Evolutionary conservation across 2,888 invertebrate species (phyloP), one percentile per base, ranked within the genome.

Genomic region (Acleris laterana): DNA sequence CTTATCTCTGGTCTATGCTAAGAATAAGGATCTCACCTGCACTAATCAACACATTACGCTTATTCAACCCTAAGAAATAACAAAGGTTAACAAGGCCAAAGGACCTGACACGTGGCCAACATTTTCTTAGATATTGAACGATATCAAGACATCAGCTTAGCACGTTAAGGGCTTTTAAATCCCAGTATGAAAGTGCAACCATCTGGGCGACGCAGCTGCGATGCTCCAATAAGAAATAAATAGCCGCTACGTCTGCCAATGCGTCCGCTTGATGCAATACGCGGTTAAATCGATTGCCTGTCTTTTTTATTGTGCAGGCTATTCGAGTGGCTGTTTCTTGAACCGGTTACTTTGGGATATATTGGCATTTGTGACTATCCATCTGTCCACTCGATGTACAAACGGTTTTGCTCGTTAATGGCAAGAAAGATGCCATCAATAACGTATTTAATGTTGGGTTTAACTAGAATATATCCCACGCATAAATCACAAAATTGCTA

Each of bases 181-280:
- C 44, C 57, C 38, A 5, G 55, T 20, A 50, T 50, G 42, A 55
- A 60, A 55, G 20, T 38, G 58, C 48, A 38, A 56, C 60, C 55
- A 65, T 65, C 65, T 65, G 65, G 49, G 42, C 60, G 62, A 16
- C 66, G 57, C 60, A 61, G 49, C 46, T 62, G 56, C 49, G 68
- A 69, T 72, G 76, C 60, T 69, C 76, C 74, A 80, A 85, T 82
- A 79, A 79, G 85, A 85, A 88, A 89, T 87, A 89, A 85, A 89
- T 86, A 86, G 82, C 76, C 68, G 55, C 72, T 72, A 68, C 76
- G 84, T 79, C 83, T 87, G 88, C 89, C 87, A 88, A 87, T 85
- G 81, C 78, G 78, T 79, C 71, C 78, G 77, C 70, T 81, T 82
- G 79, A 76, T 74, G 79, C 78, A 78, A 79, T 69, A 53, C 50